Evolutionary conservation across 1,140 invertebrate genomes (phyloP), one percentile per base, ranked within the genome.

Genomic region (Dysdera silvatica): DNA sequence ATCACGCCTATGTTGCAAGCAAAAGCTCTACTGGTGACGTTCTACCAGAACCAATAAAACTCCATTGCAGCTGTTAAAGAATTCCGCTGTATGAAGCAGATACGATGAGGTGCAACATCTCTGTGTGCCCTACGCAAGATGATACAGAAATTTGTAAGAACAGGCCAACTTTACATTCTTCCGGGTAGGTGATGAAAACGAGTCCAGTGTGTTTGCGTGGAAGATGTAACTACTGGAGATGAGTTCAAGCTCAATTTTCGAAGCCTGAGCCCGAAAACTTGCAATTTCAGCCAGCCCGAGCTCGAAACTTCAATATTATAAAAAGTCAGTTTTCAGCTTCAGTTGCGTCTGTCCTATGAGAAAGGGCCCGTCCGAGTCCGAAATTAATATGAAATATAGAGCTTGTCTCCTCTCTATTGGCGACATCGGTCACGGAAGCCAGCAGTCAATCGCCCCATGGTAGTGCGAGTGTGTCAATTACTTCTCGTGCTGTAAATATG

Each of bases 71-170:
- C 28, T 51, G 48, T n/a, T 32, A 51, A 29, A 29, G 7, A 4
- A 51, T 31, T 32, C 28, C 48, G 1, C 8, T 2, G 12, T 16
- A 29, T n/a, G 16, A 16, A 51, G 20, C 1, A 16, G 28, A 16
- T 31, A 29, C 2, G 24, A 28, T 14, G 48, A 51, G 48, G 4
- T 1, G 16, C 28, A 31, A 51, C 33, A 31, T 51, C 48, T 51
- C 4, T 3, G 20, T 10, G 24, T 5, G 26, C 24, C 23, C 28
- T 2, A 29, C 7, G 28, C 28, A 28, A 31, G 0, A 51, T 51
- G 48, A 51, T 51, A 29, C 3, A 51, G 28, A n/a, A 51, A 51
- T 51, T 31, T 51, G 48, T 31, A 51, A 51, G 3, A 51, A 31
- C 16, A 16, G 48, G 48, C 10, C 16, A 51, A 8, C 28, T 29